Conservation (phyloP, 2,113 vertebrate species). For the Nematolebias whitei region DNA sequence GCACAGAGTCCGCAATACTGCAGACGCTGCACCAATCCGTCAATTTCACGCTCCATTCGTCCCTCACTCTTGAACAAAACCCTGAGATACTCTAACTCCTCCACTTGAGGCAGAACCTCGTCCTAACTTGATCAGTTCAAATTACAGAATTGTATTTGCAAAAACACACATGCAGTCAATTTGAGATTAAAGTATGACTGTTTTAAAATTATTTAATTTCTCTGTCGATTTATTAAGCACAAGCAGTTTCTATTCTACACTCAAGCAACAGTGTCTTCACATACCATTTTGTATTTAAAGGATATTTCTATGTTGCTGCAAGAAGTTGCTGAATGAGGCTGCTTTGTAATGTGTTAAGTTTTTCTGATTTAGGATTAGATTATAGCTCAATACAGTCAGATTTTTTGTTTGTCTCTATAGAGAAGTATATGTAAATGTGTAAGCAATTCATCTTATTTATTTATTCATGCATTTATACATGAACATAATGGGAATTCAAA, state of each 20-base stretch:
- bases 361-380: constrained; percentile 3
- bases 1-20: too few species aligned
- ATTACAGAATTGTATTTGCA: too few species aligned
- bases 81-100: too few species aligned
- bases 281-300: constrained; percentile 19
- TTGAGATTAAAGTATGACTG: too few species aligned
- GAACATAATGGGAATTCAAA: background rate
- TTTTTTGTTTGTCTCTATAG: background rate
- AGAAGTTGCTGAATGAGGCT: constrained; percentile 2
- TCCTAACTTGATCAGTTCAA: too few species aligned
- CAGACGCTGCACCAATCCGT: too few species aligned
- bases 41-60: too few species aligned
- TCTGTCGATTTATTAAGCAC: constrained; percentile 8
- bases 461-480: constrained; percentile 3
- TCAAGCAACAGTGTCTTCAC: constrained; percentile 38
- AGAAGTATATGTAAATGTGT: background rate
- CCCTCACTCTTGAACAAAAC: too few species aligned
- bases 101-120: too few species aligned
- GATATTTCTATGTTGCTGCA: background rate
- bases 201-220: background rate
- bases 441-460: constrained; percentile 13
- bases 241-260: constrained; percentile 13
- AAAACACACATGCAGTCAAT: too few species aligned
- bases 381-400: background rate
- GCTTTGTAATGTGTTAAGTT: constrained; percentile 6